Base-by-base conservation (phyloP, 2,113 vertebrate species). In the Malurus elegans region DNA sequence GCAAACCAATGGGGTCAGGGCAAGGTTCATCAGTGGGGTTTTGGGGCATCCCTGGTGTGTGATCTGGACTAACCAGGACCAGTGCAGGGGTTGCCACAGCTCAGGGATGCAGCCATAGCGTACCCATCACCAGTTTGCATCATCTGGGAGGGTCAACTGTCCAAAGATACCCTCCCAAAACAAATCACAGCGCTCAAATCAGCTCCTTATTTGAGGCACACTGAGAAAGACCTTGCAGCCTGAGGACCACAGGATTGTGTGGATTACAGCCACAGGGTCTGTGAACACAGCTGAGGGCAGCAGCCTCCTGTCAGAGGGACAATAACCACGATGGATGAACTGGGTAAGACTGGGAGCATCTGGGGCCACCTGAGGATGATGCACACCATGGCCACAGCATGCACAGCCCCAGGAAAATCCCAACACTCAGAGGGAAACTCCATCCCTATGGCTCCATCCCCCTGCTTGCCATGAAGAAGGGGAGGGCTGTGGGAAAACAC, bases 341-440 rank as follows among this genome's bases (percentile, higher is more conserved):
- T 65, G 66, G 57, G 13, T 14, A 38, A 69, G 66, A 17, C 34
- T 75, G 51, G 40, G 57, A 85, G 61, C 74, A 79, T 78, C 61
- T 66, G 25, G 1, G 3, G 6, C 61, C 32, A 44, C 3, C 0
- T n/a, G 38, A 76, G 26, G 1, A 0, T 25, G 65, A 47, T 24
- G 29, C 34, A 57, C 75, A 47, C 12, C 45, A 5, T 26, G 47
- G 23, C 38, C 42, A n/a, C n/a, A 8, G 4, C 8, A 1, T 7
- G 47, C 38, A 61, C 25, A 65, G 61, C 47, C 65, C 48, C 1
- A 3, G 74, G 78, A 67, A 95, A 85, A 45, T 47, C 92, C 85
- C 84, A 29, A 9, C 0, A 6, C 50, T 88, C 81, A 88, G 50
- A 57, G 24, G 2, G 26, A 91, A 85, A 64, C 81, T 48, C 36